Base-by-base conservation (phyloP, 2,888 invertebrate species). In the Tetrapedia diversipes region DNA sequence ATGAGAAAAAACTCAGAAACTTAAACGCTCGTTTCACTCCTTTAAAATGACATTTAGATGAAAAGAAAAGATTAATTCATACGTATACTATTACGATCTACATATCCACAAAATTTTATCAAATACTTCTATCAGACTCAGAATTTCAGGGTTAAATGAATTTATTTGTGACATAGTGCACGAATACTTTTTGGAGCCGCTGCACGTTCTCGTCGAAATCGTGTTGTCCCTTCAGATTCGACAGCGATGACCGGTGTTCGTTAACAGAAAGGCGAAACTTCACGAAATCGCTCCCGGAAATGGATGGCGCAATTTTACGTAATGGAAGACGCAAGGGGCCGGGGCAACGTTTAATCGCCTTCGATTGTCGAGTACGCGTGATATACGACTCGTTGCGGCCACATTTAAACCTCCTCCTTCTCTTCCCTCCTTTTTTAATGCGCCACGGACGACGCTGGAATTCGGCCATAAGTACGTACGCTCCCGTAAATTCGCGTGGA, bases 231-330 rank as follows among this genome's bases (percentile, higher is more conserved):
- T 37, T 22, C 19, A 1, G 16, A n/a, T n/a, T 14, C 3, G 34
- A 24, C 11, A 14, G 14, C 14, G 19, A 4, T 53, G 37, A 53
- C 61, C 60, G 77, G 60, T 76, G 67, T 77, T 80, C 83, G 80
- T 85, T 78, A 82, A 74, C 69, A 53, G 67, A 79, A n/a, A 82
- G 77, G 78, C 71, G 71, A 76, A 79, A 81, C 29, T 61, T 61
- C 49, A 51, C 41, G 61, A 47, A 74, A 72, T 45, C 41, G 1
- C 22, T 24, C 27, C 22, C 56, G 29, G 61, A 72, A 83, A 82
- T 77, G 63, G 77, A 82, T 81, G 65, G 79, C 11, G 78, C 84
- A 86, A 85, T 86, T 86, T 83, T 77, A 78, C 73, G 66, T 82
- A 86, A 86, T 84, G 84, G 82, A 82, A 79, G 71, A 82, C 85